Base-by-base conservation (phyloP, 2,797 vertebrate genomes). In the Nyctibius grandis region DNA sequence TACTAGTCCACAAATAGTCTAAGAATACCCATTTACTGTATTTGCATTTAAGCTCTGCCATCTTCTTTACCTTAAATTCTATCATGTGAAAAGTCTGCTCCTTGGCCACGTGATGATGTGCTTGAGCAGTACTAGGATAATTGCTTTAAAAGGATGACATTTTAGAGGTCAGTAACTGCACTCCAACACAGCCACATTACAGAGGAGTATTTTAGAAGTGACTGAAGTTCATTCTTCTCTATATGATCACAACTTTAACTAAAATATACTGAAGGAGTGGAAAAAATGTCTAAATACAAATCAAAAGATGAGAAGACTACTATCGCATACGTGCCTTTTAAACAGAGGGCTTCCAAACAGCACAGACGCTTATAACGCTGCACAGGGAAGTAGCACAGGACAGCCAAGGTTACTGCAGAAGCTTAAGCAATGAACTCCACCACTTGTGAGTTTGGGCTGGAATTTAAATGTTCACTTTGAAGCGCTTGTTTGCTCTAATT, bases 391-490 rank as follows among this genome's bases (percentile, higher is more conserved):
- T 44, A 80, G 84, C 68, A 77, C 8, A 7, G 75, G 68, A 75
- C 34, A 85, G 81, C 51, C 94, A 96, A 95, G 90, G 93, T 89
- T 89, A 96, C 59, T 93, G 86, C 91, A 93, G 89, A 68, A 70
- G 47, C 59, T 70, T 60, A n/a, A 56, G 76, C 69, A 82, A 75
- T 33, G 26, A 95, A 87, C n/a, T 64, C 44, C n/a, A n/a, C 44
- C 1, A 5, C 61, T 88, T 83, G 36, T 3, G 45, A 81, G 72
- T 44, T 79, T 74, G 83, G 68, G 68, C 34, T 64, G 60, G 86
- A 96, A 95, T 93, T 70, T 61, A 56, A 89, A 51, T 40, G 54
- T 31, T 95, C 77, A 29, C 61, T 89, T 56, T 90, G 83, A 94
- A 84, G 64, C 51, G 63, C 85, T 7, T 3, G 9, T 48, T 91